These are phyloP conservation scores for Martes martes DNA, from an alignment of 2,113 vertebrate genomes.

Conservation along the genomic window DNA sequence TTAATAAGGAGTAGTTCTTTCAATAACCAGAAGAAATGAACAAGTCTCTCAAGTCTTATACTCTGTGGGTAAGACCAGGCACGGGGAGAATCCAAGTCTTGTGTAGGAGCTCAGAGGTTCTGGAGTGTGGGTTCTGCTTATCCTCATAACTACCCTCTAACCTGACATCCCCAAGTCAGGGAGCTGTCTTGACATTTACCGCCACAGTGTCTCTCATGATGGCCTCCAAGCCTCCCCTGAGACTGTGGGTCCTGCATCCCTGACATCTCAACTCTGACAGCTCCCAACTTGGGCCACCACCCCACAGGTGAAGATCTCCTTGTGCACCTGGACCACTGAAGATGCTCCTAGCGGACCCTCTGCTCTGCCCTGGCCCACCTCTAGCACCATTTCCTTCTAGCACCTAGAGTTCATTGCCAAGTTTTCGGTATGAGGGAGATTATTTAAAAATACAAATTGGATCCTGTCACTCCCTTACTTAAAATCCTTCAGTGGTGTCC, in stretches of 20 bases:
- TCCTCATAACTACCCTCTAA: background rate
- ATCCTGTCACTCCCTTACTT: background rate
- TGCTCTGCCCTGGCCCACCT: too few species aligned
- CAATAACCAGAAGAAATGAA: background rate
- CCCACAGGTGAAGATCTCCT: background rate
- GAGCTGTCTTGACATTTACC: background rate
- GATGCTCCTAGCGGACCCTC: background rate
- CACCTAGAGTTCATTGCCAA: background rate
- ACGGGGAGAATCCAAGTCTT: background rate
- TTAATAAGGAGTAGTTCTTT: background rate
- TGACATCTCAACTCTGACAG: background rate
- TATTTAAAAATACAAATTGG: background rate
- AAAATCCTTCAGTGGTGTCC: background rate
- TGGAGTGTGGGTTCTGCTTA: background rate
- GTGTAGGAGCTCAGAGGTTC: background rate
- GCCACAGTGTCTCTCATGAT: background rate
- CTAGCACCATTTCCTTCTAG: background rate
- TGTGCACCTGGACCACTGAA: fast-evolving
- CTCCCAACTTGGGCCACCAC: background rate
- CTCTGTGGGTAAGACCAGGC: background rate
- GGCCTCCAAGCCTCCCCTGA: background rate
- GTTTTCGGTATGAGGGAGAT: background rate
- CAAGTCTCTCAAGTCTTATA: background rate
- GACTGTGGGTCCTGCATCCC: background rate
- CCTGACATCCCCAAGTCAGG: background rate